Conservation (phyloP, 2,113 vertebrate genomes). For the Oenanthe oenanthe region DNA sequence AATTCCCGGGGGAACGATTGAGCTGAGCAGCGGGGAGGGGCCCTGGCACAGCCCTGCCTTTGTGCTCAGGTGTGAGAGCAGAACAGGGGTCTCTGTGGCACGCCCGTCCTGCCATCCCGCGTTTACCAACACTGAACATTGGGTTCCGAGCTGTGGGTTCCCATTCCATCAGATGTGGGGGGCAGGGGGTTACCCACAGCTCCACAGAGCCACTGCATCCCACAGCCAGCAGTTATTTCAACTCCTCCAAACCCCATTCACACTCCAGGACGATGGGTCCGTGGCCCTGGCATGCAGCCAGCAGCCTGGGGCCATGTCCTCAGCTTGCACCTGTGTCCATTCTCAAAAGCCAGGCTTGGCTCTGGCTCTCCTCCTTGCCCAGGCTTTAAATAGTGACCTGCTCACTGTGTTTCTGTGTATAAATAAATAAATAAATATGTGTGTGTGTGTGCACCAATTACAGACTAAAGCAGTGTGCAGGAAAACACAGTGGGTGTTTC, state of each 20-base stretch:
- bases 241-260: background rate
- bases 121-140: rapidly evolving
- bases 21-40: background rate
- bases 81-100: background rate
- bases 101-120: rapidly evolving
- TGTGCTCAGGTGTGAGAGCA: background rate
- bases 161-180: rapidly evolving
- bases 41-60: background rate
- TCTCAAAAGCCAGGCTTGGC: constrained; percentile 8
- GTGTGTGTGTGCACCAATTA: background rate
- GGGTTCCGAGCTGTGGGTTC: rapidly evolving
- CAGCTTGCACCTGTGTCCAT: background rate
- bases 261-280: background rate
- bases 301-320: background rate
- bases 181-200: background rate
- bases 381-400: constrained; percentile 27
- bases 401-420: background rate
- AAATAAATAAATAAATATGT: no score
- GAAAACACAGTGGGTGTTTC: constrained; percentile 22
- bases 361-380: background rate
- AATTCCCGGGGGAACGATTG: background rate
- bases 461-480: background rate
- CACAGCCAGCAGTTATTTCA: background rate
- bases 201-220: rapidly evolving
- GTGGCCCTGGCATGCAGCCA: background rate